These are phyloP conservation scores for Mormyrus proboscirostris DNA, from an alignment of 2,797 vertebrate genomes.

Conservation along the genomic window DNA sequence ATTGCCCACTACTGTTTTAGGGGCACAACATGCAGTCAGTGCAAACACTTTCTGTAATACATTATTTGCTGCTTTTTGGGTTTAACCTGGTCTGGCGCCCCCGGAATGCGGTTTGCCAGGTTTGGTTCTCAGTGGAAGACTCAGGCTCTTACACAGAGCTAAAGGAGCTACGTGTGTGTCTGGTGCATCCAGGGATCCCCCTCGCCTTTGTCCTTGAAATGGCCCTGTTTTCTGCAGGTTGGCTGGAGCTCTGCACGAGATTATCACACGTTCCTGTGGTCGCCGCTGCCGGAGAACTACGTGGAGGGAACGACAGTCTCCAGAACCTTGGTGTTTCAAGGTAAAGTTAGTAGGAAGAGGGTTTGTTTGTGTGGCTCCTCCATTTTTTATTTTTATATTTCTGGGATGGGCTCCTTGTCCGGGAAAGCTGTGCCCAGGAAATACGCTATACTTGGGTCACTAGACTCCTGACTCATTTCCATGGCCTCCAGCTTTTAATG, in stretches of 20 bases:
- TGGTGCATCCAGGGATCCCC: not conserved
- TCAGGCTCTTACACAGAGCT: not conserved
- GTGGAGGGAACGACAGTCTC: conserved; percentile 83
- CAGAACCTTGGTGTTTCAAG: conserved; percentile 91
- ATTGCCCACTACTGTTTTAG: not conserved
- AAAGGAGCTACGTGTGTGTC: not conserved
- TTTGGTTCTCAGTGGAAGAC: not conserved
- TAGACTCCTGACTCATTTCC: not conserved
- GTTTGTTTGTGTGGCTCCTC: not conserved
- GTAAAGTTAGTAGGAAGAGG: conserved; percentile 54
- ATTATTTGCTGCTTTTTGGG: not conserved
- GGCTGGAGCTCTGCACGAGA: conserved; percentile 98
- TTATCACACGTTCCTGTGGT: conserved; percentile 99
- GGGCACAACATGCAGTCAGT: not conserved
- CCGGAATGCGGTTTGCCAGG: not conserved
- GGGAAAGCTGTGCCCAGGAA: not conserved
- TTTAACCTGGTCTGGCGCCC: not conserved
- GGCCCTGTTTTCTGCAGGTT: conserved; percentile 66
- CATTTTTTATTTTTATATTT: not conserved
- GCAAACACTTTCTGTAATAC: not conserved
- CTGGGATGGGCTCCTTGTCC: not conserved
- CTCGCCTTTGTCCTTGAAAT: not conserved
- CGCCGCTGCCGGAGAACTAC: conserved; percentile 89
- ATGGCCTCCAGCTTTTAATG: not conserved
- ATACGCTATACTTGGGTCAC: not conserved